Evolutionary conservation across 1,140 invertebrate species (phyloP).

Genomic region (Samia ricini): DNA sequence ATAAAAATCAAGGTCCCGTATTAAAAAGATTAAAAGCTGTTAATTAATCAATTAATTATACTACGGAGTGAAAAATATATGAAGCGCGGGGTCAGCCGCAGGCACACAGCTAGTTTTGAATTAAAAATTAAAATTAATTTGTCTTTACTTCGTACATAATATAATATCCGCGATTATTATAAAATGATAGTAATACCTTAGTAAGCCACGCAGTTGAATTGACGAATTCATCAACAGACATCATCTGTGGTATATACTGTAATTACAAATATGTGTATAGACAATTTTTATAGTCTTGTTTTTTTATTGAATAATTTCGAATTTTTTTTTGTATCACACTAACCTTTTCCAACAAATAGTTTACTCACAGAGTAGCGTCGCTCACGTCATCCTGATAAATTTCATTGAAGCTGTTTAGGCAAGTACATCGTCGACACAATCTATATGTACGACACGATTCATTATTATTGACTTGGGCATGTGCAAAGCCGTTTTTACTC

Average conservation of each 20-base stretch:
- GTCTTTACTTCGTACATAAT: no score
- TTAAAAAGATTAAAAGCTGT: no score
- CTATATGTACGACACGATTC: not conserved
- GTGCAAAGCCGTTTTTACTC: not conserved
- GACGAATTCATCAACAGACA: conserved; percentile 71
- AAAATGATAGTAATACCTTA: conserved; percentile 49
- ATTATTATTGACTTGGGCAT: not conserved
- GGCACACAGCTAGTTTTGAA: no score
- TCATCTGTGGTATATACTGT: conserved; percentile 38
- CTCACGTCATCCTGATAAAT: conserved; percentile 39
- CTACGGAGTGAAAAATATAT: no score
- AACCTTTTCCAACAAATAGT: not conserved
- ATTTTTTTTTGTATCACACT: not conserved
- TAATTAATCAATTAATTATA: no score
- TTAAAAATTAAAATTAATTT: no score
- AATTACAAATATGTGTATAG: not conserved
- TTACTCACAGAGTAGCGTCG: conserved; percentile 12
- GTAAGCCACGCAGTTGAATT: conserved; percentile 68
- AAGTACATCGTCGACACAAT: conserved; percentile 9
- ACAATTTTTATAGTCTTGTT: not conserved
- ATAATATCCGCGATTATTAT: no score
- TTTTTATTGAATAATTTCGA: not conserved
- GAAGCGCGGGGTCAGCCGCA: no score
- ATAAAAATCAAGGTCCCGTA: no score
- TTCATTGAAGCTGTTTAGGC: conserved; percentile 29